Evolutionary conservation across 2,797 vertebrate species (phyloP).

Genomic region (Sarcoramphus papa): DNA sequence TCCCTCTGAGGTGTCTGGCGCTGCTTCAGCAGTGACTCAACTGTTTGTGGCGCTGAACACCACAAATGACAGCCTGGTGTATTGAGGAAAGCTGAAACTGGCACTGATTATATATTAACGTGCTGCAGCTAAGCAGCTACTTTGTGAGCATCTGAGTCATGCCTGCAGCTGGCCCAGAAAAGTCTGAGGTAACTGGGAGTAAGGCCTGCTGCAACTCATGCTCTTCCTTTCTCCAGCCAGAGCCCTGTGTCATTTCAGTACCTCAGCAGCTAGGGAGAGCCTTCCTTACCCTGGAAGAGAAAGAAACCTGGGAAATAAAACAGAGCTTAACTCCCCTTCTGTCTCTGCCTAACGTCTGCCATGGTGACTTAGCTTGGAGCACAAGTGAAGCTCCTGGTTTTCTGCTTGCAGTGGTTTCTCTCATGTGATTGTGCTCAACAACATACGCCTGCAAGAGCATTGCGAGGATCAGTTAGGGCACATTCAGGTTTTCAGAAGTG

Average conservation of each 20-base stretch:
- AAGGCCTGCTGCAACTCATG: background rate
- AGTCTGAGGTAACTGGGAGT: background rate
- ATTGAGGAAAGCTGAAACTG: background rate
- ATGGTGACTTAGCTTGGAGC: background rate
- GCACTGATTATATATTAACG: background rate
- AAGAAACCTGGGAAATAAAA: background rate
- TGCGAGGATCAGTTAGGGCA: background rate
- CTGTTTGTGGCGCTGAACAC: background rate
- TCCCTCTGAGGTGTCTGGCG: background rate
- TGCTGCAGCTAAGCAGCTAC: background rate
- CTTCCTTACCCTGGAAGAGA: background rate
- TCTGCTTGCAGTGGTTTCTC: background rate
- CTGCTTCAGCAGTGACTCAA: conserved; percentile 18
- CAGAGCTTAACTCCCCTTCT: background rate
- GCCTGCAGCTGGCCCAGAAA: background rate
- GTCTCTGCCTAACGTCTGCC: background rate
- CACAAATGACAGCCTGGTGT: background rate
- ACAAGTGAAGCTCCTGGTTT: background rate
- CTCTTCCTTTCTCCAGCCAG: background rate
- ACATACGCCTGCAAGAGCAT: rapidly evolving
- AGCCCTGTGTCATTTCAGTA: background rate
- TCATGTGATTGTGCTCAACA: rapidly evolving
- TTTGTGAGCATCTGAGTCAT: conserved; percentile 22
- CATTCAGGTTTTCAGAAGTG: background rate
- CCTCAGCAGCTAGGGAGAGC: background rate